phyloP scores from a whole-genome alignment of 2,888 invertebrate genomes.

The Eupithecia tripunctaria region DNA sequence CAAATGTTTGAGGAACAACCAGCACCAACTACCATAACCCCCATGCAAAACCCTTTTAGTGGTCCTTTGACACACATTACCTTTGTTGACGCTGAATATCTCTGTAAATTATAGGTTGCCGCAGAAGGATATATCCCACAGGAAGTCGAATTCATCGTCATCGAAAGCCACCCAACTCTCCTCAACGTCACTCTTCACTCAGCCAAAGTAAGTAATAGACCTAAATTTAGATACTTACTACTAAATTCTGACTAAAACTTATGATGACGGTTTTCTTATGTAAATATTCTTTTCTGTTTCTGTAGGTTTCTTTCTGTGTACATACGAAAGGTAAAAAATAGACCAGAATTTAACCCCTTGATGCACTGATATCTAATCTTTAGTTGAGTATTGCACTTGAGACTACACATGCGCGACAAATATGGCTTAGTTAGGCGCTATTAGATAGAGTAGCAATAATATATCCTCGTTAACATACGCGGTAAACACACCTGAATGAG shows the following conservation, averaged over 20 bases:
- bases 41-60: too few species aligned
- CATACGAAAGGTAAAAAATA: slow-evolving; percentile 35
- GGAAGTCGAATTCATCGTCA: slow-evolving; percentile 93
- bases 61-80: not conserved
- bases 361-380: slow-evolving; percentile 21
- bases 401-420: slow-evolving; percentile 25
- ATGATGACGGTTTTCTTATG: slow-evolving; percentile 14
- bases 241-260: not conserved
- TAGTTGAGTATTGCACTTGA: slow-evolving; percentile 32
- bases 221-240: not conserved
- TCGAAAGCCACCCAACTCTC: slow-evolving; percentile 93
- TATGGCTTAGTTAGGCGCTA: not conserved
- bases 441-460: not conserved
- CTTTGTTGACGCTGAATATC: not conserved
- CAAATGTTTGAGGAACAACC: too few species aligned
- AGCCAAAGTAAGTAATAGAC: slow-evolving; percentile 87
- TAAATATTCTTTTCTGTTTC: slow-evolving; percentile 39
- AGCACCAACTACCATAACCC: too few species aligned
- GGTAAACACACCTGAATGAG: not conserved
- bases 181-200: slow-evolving; percentile 92
- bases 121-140: slow-evolving; percentile 93
- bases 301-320: slow-evolving; percentile 40
- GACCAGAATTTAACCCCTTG: slow-evolving; percentile 21
- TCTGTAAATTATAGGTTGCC: slow-evolving; percentile 85
- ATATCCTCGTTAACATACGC: not conserved